Evolutionary conservation across 2,888 invertebrate species (phyloP), one percentile per base, ranked within the genome.

Genomic region (Polia nebulosa): DNA sequence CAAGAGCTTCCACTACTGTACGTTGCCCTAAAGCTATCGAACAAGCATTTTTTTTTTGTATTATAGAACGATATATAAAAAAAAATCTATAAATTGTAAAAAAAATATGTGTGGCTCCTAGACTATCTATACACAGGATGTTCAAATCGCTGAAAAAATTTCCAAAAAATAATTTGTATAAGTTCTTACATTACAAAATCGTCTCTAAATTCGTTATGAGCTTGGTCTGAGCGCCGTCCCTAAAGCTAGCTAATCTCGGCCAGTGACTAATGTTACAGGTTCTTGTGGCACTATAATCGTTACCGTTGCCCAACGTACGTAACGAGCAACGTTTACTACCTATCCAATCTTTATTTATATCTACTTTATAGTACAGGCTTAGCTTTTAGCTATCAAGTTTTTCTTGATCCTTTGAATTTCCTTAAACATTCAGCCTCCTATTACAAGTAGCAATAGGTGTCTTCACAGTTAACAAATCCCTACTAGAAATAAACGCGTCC

Each of bases 181-280:
- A 34, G n/a, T 22, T 36, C 9, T 44, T 51, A 65, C 27, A 41
- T n/a, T n/a, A n/a, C n/a, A n/a, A 39, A 51, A 65, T 1, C 25
- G 29, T 55, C 6, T 34, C 7, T 17, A 25, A 25, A 29, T 17
- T 17, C 25, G 11, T 11, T 0, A 8, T 34, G 55, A 25, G 52
- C 17, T 41, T 34, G 22, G 32, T 20, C 4, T 55, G 44, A 66
- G 68, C 39, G 41, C 15, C 80, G 71, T 64, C 45, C 60, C 77
- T 77, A 58, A 76, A 63, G 61, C 44, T 60, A 57, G 60, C 58
- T 55, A 22, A 80, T 70, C 39, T 64, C 57, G 72, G 60, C 57
- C 81, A 80, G 78, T 80, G 78, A 77, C 77, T 77, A 80, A 77
- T 77, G 56, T 64, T 64, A 57, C 77, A 77, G 77, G 77, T 77